These are phyloP conservation scores for Cirrhinus mrigala DNA, from an alignment of 2,797 vertebrate species.

Conservation along the genomic window DNA sequence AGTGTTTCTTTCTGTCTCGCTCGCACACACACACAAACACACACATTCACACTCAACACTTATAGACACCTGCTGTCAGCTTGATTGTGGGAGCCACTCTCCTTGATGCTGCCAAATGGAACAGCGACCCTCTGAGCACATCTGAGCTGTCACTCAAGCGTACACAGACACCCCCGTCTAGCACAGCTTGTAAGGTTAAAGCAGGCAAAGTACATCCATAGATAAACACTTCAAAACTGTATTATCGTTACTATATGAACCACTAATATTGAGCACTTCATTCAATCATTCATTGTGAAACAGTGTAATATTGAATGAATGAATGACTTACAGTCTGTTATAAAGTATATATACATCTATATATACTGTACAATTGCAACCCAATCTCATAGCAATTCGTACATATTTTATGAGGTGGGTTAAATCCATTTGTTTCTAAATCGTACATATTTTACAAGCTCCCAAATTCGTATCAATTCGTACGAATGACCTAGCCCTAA, in stretches of 20 bases:
- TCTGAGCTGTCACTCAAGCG: conserved; percentile 57
- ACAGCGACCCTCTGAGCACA: conserved; percentile 60
- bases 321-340: neutral
- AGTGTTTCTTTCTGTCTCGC: conserved; percentile 9
- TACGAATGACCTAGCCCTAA: no score
- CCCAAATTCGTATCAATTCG: no score
- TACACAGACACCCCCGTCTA: conserved; percentile 44
- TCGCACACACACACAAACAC: conserved; percentile 45
- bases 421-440: no score
- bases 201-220: conserved; percentile 22
- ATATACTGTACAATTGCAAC: no score
- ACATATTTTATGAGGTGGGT: no score
- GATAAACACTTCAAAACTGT: conserved; percentile 15
- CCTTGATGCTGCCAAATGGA: conserved; percentile 72
- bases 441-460: no score
- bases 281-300: neutral
- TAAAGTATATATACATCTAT: no score
- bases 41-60: conserved; percentile 32
- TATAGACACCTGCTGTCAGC: conserved; percentile 39
- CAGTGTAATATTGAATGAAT: neutral
- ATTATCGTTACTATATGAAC: conserved; percentile 12
- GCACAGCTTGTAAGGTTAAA: conserved; percentile 43
- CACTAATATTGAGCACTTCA: neutral
- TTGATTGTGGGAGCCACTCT: conserved; percentile 58
- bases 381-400: no score